Evolutionary conservation across 1,140 invertebrate genomes (phyloP), one percentile per base, ranked within the genome.

Genomic region (Aplysia californica): DNA sequence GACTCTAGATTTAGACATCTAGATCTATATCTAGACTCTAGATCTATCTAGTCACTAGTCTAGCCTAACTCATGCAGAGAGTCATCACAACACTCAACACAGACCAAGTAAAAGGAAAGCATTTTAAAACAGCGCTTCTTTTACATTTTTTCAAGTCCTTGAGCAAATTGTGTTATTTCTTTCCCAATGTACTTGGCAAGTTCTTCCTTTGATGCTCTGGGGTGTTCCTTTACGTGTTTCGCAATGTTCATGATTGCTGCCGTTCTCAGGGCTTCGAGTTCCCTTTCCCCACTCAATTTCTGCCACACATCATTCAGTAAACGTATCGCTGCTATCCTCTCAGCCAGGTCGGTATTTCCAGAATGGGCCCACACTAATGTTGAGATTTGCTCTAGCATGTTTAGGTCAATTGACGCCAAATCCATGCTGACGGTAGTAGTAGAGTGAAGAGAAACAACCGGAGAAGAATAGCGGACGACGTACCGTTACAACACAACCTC

Each of bases 151-250:
- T 86, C 81, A 20, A 86, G 71, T 73, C 79, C 76, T 41, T 81
- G 35, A 33, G 78, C 55, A 80, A 86, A 86, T 23, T 74, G 23
- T 21, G 36, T 61, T 23, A 86, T 82, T 41, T 83, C 80, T 66
- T 82, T 82, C 38, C 66, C 64, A 38, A 86, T 56, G 73, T 84
- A 83, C 39, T 82, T 80, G 5, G 56, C 41, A 15, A 84, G 39
- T 66, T 84, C 83, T 58, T 84, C 80, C 56, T 86, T 82, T 36
- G 80, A 79, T 4, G 82, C 82, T 44, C 83, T 84, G 23, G 84
- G 84, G 66, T 86, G 75, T 15, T 82, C 78, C 58, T 84, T 82
- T n/a, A 86, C 75, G 56, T 70, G 84, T 66, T 84, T 80, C 21
- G 79, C 76, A 35, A 86, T 86, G 20, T 56, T 72, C n/a, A 82